Conservation (phyloP, 2,888 invertebrate species). For the Lamproptera curius region DNA sequence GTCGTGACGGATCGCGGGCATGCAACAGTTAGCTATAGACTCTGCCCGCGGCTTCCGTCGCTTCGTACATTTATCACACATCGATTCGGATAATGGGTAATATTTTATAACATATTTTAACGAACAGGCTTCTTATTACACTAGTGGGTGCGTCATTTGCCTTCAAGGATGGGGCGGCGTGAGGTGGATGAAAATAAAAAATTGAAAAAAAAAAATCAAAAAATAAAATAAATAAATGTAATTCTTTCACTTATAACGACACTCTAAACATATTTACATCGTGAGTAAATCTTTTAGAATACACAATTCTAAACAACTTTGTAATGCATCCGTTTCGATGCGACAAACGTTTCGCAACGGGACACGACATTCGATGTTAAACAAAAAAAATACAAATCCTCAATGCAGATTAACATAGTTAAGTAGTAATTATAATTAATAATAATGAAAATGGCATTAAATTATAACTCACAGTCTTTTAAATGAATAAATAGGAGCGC, state of each 20-base stretch:
- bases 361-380: conserved; percentile 32
- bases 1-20: conserved; percentile 56
- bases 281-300: conserved; percentile 51
- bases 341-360: conserved; percentile 32
- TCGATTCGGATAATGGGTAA: conserved; percentile 16
- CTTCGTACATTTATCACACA: conserved; percentile 29
- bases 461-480: conserved; percentile 67
- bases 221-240: conserved; percentile 75
- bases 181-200: conserved; percentile 47
- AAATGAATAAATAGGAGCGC: conserved; percentile 53
- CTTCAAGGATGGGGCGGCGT: conserved; percentile 35
- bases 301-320: conserved; percentile 48
- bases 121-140: conserved; percentile 27
- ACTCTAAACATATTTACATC: conserved; percentile 72
- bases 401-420: conserved; percentile 39
- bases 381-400: conserved; percentile 40
- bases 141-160: conserved; percentile 69
- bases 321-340: conserved; percentile 37
- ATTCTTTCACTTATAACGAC: conserved; percentile 45
- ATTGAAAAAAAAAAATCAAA: conserved; percentile 48
- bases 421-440: conserved; percentile 42
- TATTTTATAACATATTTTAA: conserved; percentile 21
- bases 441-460: conserved; percentile 61
- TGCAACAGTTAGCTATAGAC: conserved; percentile 72
- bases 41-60: conserved; percentile 36